Percentiles rank a stretch among this genome's conserved stretches.
Evolutionary conservation across 2,888 invertebrate species (phyloP).

Genomic region (Volucella zonaria): DNA sequence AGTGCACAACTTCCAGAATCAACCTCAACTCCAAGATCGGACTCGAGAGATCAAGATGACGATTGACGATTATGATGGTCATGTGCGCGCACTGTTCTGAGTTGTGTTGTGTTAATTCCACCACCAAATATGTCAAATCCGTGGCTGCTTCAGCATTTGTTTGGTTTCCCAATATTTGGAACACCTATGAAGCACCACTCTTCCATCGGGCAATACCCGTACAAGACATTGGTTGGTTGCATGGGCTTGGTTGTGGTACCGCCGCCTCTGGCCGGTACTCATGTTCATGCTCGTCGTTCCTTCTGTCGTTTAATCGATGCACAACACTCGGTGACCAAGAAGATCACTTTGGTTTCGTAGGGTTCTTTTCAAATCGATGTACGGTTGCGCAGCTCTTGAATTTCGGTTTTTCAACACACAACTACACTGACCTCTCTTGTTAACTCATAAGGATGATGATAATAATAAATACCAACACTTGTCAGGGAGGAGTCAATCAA

Average conservation of each 20-base stretch:
- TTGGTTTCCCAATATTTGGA: conserved; percentile 72
- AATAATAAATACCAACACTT: conserved; percentile 74
- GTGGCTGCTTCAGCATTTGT: conserved; percentile 69
- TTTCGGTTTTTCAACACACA: conserved; percentile 26
- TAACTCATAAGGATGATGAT: conserved; percentile 51
- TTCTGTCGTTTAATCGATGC: no score
- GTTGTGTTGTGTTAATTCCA: conserved; percentile 63
- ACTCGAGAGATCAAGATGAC: conserved; percentile 54
- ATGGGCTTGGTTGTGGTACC: conserved; percentile 60
- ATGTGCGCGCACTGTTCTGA: conserved; percentile 10
- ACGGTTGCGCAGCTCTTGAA: conserved; percentile 9
- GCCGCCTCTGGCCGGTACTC: conserved; percentile 12
- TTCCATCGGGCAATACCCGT: conserved; percentile 13
- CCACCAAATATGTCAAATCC: conserved; percentile 69
- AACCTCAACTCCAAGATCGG: conserved; percentile 50
- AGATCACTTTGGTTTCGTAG: conserved; percentile 37
- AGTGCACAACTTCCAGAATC: conserved; percentile 43
- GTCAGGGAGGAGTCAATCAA: conserved; percentile 74
- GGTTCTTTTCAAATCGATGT: conserved; percentile 42
- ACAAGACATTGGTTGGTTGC: background rate
- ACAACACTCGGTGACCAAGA: conserved; percentile 33
- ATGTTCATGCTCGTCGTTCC: background rate
- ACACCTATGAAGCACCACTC: conserved; percentile 73
- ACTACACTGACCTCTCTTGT: conserved; percentile 3
- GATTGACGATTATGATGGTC: conserved; percentile 61